These are phyloP conservation scores for Calliphora vomitoria DNA, from an alignment of 2,888 invertebrate species.

Conservation along the genomic window DNA sequence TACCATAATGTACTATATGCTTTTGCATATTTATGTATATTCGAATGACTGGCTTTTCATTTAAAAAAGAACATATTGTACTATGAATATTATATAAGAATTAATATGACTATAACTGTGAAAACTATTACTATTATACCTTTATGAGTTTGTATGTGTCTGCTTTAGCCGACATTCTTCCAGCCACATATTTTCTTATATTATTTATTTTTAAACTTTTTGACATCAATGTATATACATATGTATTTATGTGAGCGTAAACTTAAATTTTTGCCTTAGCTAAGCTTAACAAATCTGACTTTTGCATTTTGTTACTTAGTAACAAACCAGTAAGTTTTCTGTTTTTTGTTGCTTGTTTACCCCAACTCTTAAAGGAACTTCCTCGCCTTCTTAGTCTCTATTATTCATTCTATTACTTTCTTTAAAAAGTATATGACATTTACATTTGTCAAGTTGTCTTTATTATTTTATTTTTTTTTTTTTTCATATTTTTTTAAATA, in stretches of 20 bases:
- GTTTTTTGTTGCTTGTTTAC: background rate
- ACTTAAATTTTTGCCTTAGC: conserved; percentile 46
- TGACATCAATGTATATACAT: background rate
- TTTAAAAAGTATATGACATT: conserved; percentile 65
- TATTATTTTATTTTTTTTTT: conserved; percentile 47
- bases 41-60: background rate
- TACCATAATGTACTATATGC: background rate
- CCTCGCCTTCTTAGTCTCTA: background rate
- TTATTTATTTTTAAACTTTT: conserved; percentile 9
- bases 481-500: conserved; percentile 24
- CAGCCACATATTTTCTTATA: background rate
- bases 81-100: conserved; percentile 32
- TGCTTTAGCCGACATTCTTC: conserved; percentile 8
- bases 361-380: background rate
- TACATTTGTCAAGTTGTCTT: conserved; percentile 68
- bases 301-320: conserved; percentile 42
- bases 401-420: conserved; percentile 50
- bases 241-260: background rate
- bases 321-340: background rate
- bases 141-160: background rate
- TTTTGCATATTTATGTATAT: too few species aligned
- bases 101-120: conserved; percentile 18
- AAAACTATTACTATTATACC: conserved; percentile 14
- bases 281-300: conserved; percentile 55
- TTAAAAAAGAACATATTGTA: background rate